phyloP scores from a whole-genome alignment of 2,797 vertebrate species.

The Acanthis flammea region DNA sequence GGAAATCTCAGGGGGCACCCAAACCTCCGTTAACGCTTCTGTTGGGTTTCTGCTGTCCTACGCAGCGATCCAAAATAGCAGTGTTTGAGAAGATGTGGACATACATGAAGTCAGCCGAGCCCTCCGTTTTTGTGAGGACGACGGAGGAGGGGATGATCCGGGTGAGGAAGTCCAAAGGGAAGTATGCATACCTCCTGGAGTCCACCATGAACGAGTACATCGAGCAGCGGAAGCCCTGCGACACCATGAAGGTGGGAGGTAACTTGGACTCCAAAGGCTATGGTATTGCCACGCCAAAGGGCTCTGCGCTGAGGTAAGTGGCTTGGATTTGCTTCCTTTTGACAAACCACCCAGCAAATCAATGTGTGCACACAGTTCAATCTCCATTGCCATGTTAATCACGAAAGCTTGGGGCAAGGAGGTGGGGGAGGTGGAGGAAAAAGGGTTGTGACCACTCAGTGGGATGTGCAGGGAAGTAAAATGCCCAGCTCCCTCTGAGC shows the following conservation, averaged over 20 bases:
- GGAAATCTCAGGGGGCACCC: slow-evolving; percentile 28
- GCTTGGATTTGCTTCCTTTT: slow-evolving; percentile 63
- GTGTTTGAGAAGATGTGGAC: slow-evolving; percentile 99
- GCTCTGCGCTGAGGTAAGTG: slow-evolving; percentile 93
- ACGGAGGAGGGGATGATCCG: slow-evolving; percentile 96
- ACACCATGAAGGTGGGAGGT: slow-evolving; percentile 99
- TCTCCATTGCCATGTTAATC: slow-evolving; percentile 49
- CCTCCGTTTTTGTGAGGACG: slow-evolving; percentile 97
- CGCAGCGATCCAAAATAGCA: slow-evolving; percentile 97
- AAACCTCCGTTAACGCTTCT: background rate
- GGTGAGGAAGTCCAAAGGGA: slow-evolving; percentile 97
- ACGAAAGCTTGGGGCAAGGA: background rate
- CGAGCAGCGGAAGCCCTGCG: slow-evolving; percentile 95
- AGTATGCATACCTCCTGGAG: slow-evolving; percentile 97
- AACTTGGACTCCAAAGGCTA: slow-evolving; percentile 99
- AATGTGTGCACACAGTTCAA: slow-evolving; percentile 50
- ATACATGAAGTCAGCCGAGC: slow-evolving; percentile 98
- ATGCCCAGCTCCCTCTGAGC: background rate
- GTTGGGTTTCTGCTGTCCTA: slow-evolving; percentile 62
- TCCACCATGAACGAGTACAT: slow-evolving; percentile 99
- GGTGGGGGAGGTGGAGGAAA: background rate
- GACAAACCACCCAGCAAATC: slow-evolving; percentile 25
- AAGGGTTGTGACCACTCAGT: background rate
- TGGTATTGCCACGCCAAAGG: slow-evolving; percentile 97
- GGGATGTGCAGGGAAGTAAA: background rate